phyloP scores from a whole-genome alignment of 2,888 invertebrate species.

The Acholoe squamosa region DNA sequence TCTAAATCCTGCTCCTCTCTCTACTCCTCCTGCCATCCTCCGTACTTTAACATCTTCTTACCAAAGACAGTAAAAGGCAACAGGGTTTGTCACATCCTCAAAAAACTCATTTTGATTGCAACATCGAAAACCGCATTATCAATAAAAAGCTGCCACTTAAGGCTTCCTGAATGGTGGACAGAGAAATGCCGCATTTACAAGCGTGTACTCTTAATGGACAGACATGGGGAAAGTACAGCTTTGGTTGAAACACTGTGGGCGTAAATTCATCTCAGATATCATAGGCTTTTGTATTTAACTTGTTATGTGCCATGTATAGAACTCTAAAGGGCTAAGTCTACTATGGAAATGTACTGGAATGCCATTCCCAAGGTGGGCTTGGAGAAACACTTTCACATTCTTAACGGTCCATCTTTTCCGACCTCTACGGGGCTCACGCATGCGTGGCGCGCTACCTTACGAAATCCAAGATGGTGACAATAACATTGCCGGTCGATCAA shows the following conservation, averaged over 20 bases:
- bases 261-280: neutral
- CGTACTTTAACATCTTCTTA: neutral
- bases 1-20: too few species aligned
- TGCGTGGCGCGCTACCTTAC: too few species aligned
- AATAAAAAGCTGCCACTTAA: neutral
- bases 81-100: neutral
- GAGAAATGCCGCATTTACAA: neutral
- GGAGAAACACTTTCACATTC: too few species aligned
- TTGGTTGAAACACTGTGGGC: neutral
- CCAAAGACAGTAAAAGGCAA: neutral
- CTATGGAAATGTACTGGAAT: too few species aligned
- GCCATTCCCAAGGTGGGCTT: too few species aligned
- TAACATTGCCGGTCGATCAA: too few species aligned
- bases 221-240: neutral
- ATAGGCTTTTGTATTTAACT: neutral
- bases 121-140: constrained; percentile 9
- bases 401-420: too few species aligned
- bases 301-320: too few species aligned
- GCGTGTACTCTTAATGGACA: neutral
- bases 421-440: too few species aligned
- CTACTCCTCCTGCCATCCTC: neutral
- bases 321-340: too few species aligned
- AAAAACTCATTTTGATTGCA: constrained; percentile 11
- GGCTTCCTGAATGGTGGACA: neutral
- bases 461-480: too few species aligned